Evolutionary conservation across 2,113 vertebrate species (phyloP), one percentile per base, ranked within the genome.

Genomic region (Neogale vison): DNA sequence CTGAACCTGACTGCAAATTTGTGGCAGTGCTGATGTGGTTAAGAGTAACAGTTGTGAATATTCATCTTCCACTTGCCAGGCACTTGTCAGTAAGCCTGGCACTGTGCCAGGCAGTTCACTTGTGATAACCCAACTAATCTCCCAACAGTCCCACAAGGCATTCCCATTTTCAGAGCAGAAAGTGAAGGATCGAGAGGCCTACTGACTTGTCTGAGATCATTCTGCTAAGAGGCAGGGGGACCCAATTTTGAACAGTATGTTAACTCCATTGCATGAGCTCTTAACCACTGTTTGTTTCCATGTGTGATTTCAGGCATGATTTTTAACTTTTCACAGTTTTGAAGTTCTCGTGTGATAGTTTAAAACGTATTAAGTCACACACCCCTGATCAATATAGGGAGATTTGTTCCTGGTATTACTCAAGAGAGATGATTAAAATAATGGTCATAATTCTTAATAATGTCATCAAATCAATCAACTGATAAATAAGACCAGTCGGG

Each of bases 391-490:
- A 74, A 84, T 17, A 36, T 13, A 74, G 29, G 7, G 47, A 63
- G 59, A 45, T 90, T 26, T 69, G 23, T 47, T 90, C 29, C 55
- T 61, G n/a, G 55, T 7, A n/a, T 63, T 74, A 69, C 72, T 42
- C 20, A 95, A 67, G 67, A 79, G 77, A 79, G 57, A 71, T 82
- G 29, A 86, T 80, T 86, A 69, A 96, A 84, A 55, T 86, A 96
- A 85, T 57, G 34, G 29, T 15, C 71, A 24, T 7, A 67, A 71
- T 50, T n/a, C 36, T 83, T 85, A 69, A 59, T 8, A 83, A 17
- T 63, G 34, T 50, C 57, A 74, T 31, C 24, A 7, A 76, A 69
- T 90, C 39, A 80, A 36, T 81, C 71, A 8, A 2, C 34, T 23
- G 7, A 81, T 71, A 79, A 79, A 50, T 80, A 42, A 83, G n/a